A percentile compares a stretch with the other conserved stretches of the same genome.
Evolutionary conservation across 2,797 vertebrate genomes (phyloP).

Genomic region (Pyrocephalus nanus): DNA sequence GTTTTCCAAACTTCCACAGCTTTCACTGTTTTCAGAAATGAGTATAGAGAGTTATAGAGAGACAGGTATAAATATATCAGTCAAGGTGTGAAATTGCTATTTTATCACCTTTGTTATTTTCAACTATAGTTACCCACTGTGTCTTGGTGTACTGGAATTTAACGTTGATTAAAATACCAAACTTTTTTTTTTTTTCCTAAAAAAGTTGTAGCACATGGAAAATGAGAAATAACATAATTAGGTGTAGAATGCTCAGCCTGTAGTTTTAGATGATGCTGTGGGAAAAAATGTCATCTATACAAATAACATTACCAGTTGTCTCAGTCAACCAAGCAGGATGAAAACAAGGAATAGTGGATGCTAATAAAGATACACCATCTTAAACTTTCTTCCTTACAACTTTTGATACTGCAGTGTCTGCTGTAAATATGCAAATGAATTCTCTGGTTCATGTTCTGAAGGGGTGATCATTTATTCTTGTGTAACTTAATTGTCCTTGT

Average conservation of each 20-base stretch:
- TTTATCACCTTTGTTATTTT: neutral
- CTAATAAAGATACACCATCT: neutral
- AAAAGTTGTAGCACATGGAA: neutral
- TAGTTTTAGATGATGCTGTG: neutral
- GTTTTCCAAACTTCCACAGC: neutral
- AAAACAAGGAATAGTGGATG: neutral
- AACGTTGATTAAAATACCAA: neutral
- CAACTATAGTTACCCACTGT: neutral
- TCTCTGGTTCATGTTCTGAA: neutral
- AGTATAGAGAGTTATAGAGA: neutral
- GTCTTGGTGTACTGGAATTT: neutral
- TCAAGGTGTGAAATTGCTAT: neutral
- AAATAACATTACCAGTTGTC: neutral
- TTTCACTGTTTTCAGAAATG: neutral
- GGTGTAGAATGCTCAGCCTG: neutral
- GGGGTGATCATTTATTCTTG: neutral
- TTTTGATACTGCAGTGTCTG: neutral
- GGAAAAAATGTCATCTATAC: neutral
- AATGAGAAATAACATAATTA: constrained; percentile 1
- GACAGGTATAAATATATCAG: neutral
- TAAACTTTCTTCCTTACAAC: neutral
- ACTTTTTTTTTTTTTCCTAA: neutral
- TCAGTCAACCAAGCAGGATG: constrained; percentile 1
- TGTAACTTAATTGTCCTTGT: constrained; percentile 8
- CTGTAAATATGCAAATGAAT: neutral